phyloP scores from a whole-genome alignment of 2,113 vertebrate genomes.

The Myiozetetes cayanensis region DNA sequence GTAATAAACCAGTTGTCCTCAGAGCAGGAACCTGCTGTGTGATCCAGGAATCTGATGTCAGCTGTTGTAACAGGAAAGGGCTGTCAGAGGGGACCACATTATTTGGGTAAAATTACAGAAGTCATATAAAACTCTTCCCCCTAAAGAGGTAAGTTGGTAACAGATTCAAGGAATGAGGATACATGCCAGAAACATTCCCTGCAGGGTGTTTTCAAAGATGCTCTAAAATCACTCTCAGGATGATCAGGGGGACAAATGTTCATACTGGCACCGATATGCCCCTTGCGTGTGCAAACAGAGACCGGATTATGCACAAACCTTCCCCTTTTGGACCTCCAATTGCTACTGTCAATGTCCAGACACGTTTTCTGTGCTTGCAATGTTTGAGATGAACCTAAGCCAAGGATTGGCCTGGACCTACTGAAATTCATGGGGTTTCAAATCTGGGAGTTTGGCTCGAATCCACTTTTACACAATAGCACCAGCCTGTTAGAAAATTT shows the following conservation, averaged over 20 bases:
- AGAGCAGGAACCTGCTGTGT: neutral
- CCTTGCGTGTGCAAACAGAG: neutral
- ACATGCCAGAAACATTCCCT: neutral
- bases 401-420: neutral
- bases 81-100: neutral
- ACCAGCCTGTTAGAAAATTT: neutral
- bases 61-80: neutral
- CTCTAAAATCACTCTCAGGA: neutral
- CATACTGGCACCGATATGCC: neutral
- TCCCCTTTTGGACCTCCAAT: neutral
- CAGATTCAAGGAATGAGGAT: neutral
- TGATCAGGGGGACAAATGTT: neutral
- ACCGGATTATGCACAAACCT: neutral
- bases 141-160: neutral
- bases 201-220: neutral
- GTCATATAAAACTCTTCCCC: neutral
- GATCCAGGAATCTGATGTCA: neutral
- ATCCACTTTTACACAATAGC: neutral
- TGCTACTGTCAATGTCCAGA: neutral
- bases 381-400: neutral
- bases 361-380: neutral
- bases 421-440: slow-evolving; percentile 1
- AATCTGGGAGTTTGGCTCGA: slow-evolving; percentile 26
- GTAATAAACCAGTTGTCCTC: neutral
- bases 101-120: neutral